Base-by-base conservation (phyloP, 1,140 invertebrate species). In the Bradynema listronoti region DNA sequence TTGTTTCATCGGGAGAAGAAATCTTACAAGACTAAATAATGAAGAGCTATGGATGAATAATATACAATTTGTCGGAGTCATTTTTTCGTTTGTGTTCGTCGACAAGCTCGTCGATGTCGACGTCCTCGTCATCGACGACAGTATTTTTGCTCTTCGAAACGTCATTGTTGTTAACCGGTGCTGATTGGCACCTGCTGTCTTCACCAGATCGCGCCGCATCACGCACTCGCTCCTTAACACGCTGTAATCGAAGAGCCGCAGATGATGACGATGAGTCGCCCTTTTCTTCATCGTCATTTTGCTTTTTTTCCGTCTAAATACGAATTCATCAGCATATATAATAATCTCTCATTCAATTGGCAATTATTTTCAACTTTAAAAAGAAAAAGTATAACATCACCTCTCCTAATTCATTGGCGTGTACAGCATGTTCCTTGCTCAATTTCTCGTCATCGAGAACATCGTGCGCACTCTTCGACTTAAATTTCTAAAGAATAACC, bases 361-460 rank as follows among this genome's bases (percentile, higher is more conserved):
- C 6, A 5, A 4, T 24, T 4, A 3, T 3, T 50, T 50, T 5
- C 3, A 50, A 19, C 4, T 19, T 4, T 4, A 25, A 50, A 24
- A 50, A 25, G 61, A 65, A n/a, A 58, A 65, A 5, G 4, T 24
- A 32, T 49, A 50, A 63, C 42, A 19, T 55, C 65, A 55, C 62
- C 47, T 41, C 14, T 19, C 29, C 63, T 56, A 78, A 51, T 62
- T 79, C 69, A 32, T 63, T 69, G 29, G 63, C 32, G 24, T 69
- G 43, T 22, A 73, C 69, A 45, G 66, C 68, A 9, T 58, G 64
- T 16, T 76, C 65, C 41, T 63, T 73, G 43, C 82, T 91, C 11
- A 96, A 81, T 77, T 87, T 89, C 4, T 91, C 90, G 82, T 97
- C 92, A 78, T 88, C 83, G 45, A 88, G 83, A 24, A 90, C 81